Percentiles rank a stretch among this genome's conserved stretches.
Evolutionary conservation across 2,888 invertebrate species (phyloP).

Genomic region (Ceriagrion tenellum): DNA sequence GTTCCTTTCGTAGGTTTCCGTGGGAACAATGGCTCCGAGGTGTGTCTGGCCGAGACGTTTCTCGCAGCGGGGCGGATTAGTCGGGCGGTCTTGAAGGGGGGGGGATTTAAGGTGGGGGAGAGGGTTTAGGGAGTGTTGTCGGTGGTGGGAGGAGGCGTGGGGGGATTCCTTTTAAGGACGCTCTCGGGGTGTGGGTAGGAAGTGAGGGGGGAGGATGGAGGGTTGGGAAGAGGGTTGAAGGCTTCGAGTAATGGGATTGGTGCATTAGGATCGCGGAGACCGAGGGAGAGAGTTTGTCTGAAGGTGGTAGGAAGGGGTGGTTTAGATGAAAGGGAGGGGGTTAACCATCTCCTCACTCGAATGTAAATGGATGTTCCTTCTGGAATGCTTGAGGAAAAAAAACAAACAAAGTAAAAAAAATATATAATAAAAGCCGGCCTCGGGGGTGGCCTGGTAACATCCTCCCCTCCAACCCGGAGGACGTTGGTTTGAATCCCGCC

Average conservation of each 20-base stretch:
- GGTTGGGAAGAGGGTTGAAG: background rate
- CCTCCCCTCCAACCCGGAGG: too few species aligned
- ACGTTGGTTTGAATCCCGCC: too few species aligned
- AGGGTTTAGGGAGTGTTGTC: too few species aligned
- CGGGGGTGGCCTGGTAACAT: too few species aligned
- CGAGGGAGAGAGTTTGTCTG: background rate
- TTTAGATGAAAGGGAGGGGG: background rate
- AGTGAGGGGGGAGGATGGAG: background rate
- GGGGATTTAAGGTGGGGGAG: background rate
- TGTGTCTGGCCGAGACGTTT: conserved; percentile 59
- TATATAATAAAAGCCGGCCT: too few species aligned
- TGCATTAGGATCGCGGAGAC: background rate
- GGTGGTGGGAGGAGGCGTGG: background rate
- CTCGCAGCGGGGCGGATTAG: background rate
- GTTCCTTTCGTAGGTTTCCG: conserved; percentile 30
- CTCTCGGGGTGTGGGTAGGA: background rate
- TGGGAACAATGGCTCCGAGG: conserved; percentile 53
- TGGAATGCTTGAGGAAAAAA: too few species aligned
- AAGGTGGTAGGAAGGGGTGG: background rate
- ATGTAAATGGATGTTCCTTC: background rate
- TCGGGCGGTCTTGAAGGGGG: background rate
- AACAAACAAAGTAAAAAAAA: too few species aligned
- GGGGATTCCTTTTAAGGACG: background rate
- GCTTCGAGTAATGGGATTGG: conserved; percentile 19
- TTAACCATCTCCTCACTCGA: background rate